A percentile compares a stretch with the other conserved stretches of the same genome.
phyloP scores from a whole-genome alignment of 2,797 vertebrate species.

The Alectoris magna region DNA sequence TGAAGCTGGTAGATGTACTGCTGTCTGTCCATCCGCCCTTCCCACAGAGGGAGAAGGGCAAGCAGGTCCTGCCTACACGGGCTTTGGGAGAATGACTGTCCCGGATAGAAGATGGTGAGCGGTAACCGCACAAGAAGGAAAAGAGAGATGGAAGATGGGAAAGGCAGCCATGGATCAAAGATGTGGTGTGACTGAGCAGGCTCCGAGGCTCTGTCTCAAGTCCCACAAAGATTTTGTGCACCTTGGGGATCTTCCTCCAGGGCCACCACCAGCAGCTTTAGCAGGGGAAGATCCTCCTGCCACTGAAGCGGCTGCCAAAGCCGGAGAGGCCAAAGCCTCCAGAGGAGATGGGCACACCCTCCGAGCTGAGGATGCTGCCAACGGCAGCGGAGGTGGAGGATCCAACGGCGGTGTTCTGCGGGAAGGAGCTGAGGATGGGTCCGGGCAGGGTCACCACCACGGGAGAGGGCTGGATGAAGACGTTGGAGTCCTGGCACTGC shows the following conservation, averaged over 20 bases:
- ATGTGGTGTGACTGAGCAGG: background rate
- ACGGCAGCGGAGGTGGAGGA: too few species aligned
- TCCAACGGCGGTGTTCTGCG: too few species aligned
- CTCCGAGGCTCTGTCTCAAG: background rate
- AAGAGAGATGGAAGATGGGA: background rate
- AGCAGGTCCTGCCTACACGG: background rate
- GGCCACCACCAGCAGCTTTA: background rate
- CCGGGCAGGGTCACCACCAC: too few species aligned
- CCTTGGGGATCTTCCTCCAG: too few species aligned
- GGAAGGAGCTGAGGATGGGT: too few species aligned
- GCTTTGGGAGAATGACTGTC: background rate
- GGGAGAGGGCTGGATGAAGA: too few species aligned
- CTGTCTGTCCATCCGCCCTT: background rate
- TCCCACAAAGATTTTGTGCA: background rate
- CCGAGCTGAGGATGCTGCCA: too few species aligned
- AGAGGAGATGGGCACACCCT: too few species aligned
- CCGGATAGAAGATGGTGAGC: background rate
- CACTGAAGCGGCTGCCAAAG: background rate
- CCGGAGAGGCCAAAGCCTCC: background rate
- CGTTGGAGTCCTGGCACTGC: too few species aligned
- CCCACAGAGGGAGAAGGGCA: background rate
- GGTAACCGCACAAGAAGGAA: too few species aligned
- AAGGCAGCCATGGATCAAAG: background rate
- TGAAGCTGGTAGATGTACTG: too few species aligned
- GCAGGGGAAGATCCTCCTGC: background rate